A percentile compares a stretch with the other conserved stretches of the same genome.
These are phyloP conservation scores for Anableps anableps DNA, from an alignment of 2,797 vertebrate species.

Conservation along the genomic window DNA sequence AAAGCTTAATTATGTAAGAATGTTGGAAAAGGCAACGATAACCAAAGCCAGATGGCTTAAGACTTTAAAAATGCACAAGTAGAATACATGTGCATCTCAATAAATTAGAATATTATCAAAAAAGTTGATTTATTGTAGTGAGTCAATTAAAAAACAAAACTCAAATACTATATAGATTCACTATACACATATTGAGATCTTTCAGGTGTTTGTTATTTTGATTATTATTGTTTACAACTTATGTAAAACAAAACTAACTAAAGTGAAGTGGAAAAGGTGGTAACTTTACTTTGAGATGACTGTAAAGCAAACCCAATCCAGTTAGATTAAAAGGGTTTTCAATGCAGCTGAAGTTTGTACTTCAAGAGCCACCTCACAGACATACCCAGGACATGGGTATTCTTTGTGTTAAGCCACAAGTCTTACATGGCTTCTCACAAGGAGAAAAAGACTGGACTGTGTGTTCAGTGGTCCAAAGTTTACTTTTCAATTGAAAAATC, in stretches of 20 bases:
- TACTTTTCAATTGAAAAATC: not conserved
- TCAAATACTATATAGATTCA: not conserved
- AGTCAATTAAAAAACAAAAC: not conserved
- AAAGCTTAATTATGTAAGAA: slow-evolving; percentile 1
- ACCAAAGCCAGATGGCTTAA: not conserved
- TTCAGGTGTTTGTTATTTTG: too few relatives aligned
- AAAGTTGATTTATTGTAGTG: not conserved
- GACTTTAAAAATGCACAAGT: not conserved
- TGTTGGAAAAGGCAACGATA: not conserved
- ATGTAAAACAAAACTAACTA: not conserved
- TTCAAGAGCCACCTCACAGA: not conserved
- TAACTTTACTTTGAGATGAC: not conserved
- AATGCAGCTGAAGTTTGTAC: not conserved
- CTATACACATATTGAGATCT: too few relatives aligned
- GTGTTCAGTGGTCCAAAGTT: not conserved
- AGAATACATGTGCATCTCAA: not conserved
- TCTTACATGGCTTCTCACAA: not conserved
- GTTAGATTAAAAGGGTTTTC: not conserved
- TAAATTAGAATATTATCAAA: not conserved
- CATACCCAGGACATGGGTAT: not conserved
- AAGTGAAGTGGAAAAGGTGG: not conserved
- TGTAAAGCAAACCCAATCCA: not conserved
- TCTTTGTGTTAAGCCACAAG: not conserved
- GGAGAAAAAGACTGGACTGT: too few relatives aligned
- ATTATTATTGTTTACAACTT: too few relatives aligned